These are phyloP conservation scores for Ancistrus triradiatus DNA, from an alignment of 2,113 vertebrate species.

Conservation along the genomic window DNA sequence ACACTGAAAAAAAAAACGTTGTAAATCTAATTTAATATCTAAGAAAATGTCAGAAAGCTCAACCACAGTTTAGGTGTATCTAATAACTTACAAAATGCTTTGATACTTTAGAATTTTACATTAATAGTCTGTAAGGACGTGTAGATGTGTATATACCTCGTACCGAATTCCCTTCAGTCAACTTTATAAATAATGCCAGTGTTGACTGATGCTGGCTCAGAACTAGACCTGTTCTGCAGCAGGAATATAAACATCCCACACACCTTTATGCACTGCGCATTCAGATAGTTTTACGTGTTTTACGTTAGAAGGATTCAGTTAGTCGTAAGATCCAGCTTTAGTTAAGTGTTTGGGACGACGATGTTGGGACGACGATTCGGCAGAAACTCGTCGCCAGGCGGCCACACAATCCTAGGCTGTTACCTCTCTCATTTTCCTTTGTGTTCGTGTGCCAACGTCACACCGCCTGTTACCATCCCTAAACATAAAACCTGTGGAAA, in stretches of 20 bases:
- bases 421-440: background rate
- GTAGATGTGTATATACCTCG: no score
- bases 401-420: slow-evolving; percentile 30
- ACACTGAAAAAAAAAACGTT: no score
- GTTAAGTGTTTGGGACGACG: no score
- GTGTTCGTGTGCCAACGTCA: background rate
- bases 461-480: background rate
- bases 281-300: background rate
- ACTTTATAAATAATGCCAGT: background rate
- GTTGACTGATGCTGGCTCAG: background rate
- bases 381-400: background rate
- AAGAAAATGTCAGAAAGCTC: no score
- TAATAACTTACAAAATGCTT: no score
- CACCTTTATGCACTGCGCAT: background rate
- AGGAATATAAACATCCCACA: background rate
- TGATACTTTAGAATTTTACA: no score
- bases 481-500: slow-evolving; percentile 48
- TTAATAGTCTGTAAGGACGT: no score
- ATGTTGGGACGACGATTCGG: background rate
- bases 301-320: no score
- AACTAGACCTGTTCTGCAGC: background rate
- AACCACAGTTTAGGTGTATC: no score
- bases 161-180: background rate
- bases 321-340: no score
- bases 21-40: no score